These are phyloP conservation scores for Hylaea fasciaria DNA, from an alignment of 2,888 invertebrate genomes.

Conservation along the genomic window DNA sequence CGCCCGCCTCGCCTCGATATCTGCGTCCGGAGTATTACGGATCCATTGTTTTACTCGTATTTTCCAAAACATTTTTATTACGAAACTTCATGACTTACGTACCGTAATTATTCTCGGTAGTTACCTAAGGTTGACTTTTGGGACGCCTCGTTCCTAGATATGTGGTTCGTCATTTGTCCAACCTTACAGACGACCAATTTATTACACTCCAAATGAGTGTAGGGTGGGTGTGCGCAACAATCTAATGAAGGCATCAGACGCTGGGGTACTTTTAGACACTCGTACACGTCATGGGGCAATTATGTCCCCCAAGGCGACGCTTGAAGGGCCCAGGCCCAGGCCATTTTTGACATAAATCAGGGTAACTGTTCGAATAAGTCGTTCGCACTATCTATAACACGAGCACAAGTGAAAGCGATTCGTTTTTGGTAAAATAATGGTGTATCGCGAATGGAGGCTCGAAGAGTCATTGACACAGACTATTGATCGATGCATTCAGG, in stretches of 20 bases:
- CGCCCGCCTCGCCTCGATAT: conserved; percentile 47
- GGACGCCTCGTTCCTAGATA: no score
- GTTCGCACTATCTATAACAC: conserved; percentile 50
- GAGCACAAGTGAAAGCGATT: conserved; percentile 19
- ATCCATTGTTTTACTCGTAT: conserved; percentile 55
- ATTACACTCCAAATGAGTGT: conserved; percentile 33
- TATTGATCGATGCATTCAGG: conserved; percentile 16
- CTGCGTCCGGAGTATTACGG: conserved; percentile 48
- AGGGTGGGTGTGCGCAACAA: conserved; percentile 60
- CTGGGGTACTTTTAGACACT: conserved; percentile 55
- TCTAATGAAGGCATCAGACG: conserved; percentile 60
- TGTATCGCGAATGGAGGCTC: neutral
- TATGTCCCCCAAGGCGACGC: conserved; percentile 64
- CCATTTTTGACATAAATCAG: conserved; percentile 68
- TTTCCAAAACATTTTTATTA: conserved; percentile 46
- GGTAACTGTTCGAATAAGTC: conserved; percentile 60
- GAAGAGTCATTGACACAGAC: neutral
- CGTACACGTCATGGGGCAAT: conserved; percentile 54
- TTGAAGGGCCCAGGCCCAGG: conserved; percentile 53
- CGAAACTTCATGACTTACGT: conserved; percentile 15
- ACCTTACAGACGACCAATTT: conserved; percentile 17
- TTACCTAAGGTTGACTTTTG: no score
- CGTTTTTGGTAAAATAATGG: conserved; percentile 27
- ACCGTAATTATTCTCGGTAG: no score
- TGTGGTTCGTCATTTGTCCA: no score